Conservation (phyloP, 1,140 invertebrate species). For the Zophobas atratus region DNA sequence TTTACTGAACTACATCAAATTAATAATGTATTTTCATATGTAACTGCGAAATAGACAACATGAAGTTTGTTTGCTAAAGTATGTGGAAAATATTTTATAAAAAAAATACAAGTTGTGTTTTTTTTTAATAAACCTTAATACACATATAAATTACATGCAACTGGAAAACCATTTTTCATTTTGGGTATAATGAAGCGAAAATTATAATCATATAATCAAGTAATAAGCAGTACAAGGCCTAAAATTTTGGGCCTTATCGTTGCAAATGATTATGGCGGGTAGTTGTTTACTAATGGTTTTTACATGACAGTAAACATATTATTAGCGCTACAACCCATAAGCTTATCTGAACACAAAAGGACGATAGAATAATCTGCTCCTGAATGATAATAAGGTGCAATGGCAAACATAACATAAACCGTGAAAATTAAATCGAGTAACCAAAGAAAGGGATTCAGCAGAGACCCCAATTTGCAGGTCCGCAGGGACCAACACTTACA, state of each 20-base stretch:
- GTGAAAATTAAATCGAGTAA: constrained; percentile 51
- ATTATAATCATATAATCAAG: no score
- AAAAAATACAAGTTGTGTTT: no score
- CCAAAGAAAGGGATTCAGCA: constrained; percentile 44
- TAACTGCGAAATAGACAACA: no score
- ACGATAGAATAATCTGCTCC: constrained; percentile 33
- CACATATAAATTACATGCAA: no score
- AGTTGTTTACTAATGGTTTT: constrained; percentile 20
- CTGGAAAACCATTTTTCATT: no score
- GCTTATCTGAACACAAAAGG: constrained; percentile 25
- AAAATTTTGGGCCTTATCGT: not conserved
- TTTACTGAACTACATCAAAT: no score
- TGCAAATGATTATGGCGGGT: not conserved
- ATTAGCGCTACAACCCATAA: constrained; percentile 12
- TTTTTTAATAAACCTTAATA: no score
- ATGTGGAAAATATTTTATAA: no score
- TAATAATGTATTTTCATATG: no score
- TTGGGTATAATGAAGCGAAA: no score
- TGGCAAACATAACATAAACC: constrained; percentile 47
- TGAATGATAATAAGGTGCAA: constrained; percentile 49
- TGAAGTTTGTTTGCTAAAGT: no score
- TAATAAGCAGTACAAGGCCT: no score
- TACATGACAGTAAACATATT: constrained; percentile 26
- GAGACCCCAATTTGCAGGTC: constrained; percentile 50
- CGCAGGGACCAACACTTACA: constrained; percentile 46